Conservation (phyloP, 2,113 vertebrate genomes). For the Marmota monax region DNA sequence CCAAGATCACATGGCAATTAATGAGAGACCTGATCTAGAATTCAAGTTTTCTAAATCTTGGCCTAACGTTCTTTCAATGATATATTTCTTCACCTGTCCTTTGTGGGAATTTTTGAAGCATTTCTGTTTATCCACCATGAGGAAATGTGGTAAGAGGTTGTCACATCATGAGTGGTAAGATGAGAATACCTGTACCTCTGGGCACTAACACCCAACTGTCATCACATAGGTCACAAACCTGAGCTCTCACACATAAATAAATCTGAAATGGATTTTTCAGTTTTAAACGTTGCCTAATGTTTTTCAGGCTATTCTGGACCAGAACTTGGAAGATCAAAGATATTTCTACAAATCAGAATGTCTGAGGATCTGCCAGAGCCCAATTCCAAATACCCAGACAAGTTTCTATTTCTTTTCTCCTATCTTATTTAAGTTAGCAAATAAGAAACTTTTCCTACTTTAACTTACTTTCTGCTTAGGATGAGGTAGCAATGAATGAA, state of each 20-base stretch:
- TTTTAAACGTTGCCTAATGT: conserved; percentile 73
- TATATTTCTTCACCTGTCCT: not conserved
- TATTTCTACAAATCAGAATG: conserved; percentile 83
- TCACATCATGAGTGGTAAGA: not conserved
- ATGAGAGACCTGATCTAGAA: not conserved
- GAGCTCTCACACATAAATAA: conserved; percentile 82
- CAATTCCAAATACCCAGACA: conserved; percentile 43
- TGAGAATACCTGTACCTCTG: conserved; percentile 61
- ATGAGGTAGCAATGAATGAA: conserved; percentile 83
- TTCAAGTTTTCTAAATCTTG: not conserved
- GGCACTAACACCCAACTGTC: conserved; percentile 61
- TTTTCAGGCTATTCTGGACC: conserved; percentile 75
- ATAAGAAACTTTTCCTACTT: conserved; percentile 84
- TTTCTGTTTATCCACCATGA: conserved; percentile 62
- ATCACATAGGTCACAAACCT: conserved; percentile 73
- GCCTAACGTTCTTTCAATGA: not conserved
- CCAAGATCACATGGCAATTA: not conserved
- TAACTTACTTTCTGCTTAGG: conserved; percentile 83
- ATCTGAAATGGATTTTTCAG: conserved; percentile 81
- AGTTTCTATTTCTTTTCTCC: conserved; percentile 76
- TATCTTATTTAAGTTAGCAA: conserved; percentile 85
- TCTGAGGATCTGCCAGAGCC: conserved; percentile 82
- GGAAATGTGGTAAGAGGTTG: not conserved
- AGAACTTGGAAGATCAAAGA: conserved; percentile 83
- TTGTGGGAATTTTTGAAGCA: not conserved